phyloP scores from a whole-genome alignment of 2,888 invertebrate genomes.

The Ametastegia equiseti region DNA sequence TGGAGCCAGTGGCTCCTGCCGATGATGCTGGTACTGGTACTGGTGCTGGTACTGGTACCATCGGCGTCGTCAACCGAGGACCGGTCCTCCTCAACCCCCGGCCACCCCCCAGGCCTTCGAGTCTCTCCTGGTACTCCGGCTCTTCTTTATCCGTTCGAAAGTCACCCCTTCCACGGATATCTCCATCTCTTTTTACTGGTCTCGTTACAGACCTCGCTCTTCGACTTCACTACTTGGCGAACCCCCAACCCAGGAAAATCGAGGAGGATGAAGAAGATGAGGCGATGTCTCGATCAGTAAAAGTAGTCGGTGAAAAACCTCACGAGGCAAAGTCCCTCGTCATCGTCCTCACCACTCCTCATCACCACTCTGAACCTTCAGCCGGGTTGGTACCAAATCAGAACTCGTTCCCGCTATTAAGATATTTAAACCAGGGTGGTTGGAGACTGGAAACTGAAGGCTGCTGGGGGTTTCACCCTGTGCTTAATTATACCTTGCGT shows the following conservation, averaged over 20 bases:
- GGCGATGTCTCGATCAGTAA: slow-evolving; percentile 33
- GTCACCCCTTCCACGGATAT: slow-evolving; percentile 43
- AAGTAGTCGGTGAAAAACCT: too few species aligned
- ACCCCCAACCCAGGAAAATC: slow-evolving; percentile 42
- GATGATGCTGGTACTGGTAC: slow-evolving; percentile 43
- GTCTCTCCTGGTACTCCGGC: slow-evolving; percentile 50
- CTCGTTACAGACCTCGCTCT: slow-evolving; percentile 55
- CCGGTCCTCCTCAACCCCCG: background rate
- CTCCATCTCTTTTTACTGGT: slow-evolving; percentile 47
- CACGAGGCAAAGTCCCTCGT: slow-evolving; percentile 52
- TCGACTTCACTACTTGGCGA: slow-evolving; percentile 48
- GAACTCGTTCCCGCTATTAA: slow-evolving; percentile 54
- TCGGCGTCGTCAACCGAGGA: background rate
- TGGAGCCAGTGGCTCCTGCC: too few species aligned
- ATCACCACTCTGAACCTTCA: too few species aligned
- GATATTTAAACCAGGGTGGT: slow-evolving; percentile 49
- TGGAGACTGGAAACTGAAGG: too few species aligned
- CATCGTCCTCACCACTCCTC: slow-evolving; percentile 49
- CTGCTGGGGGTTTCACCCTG: too few species aligned
- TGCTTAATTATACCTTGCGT: too few species aligned
- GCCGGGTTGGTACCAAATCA: slow-evolving; percentile 48
- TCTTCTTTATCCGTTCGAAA: slow-evolving; percentile 53
- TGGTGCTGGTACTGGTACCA: slow-evolving; percentile 18
- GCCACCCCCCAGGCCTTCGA: slow-evolving; percentile 40
- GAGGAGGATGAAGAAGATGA: too few species aligned